Evolutionary conservation across 92 coral and sea anemone species (phyloP), one percentile per base, ranked within the genome.

Genomic region (Parazoanthus swiftii): DNA sequence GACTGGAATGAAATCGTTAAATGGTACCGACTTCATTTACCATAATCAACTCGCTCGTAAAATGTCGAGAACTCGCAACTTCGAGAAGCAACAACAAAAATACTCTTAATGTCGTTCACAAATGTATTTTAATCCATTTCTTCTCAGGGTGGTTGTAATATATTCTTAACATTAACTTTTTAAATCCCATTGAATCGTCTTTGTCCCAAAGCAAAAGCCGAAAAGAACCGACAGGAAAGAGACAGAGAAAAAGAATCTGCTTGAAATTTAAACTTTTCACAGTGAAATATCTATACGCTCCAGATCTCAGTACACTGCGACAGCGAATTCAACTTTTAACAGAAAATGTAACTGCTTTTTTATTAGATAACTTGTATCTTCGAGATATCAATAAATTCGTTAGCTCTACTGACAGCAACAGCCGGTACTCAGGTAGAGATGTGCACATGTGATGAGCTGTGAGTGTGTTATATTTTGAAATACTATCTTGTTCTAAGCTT

Each of bases 21-120:
- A 66, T 59, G 9, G 14, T 38, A 44, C 79, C 87, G 77, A 70
- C 77, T 83, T 84, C 68, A 84, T 84, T 71, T 71, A 56, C n/a
- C 33, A 16, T 84, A 71, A 84, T 71, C 74, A 50, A 65, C 43
- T 67, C 38, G 36, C n/a, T 83, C 65, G 67, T 44, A 84, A 84
- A 73, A 37, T 25, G 38, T 48, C 38, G 8, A 18, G 66, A 82
- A 66, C 56, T 82, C 51, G 42, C 43, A 37, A 81, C 43, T 58
- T 3, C 68, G 25, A 71, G n/a, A 84, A 20, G 8, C 67, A 36
- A 54, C 37, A 70, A 44, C 38, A 68, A 70, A 43, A 20, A 29
- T 21, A 25, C 51, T 46, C 38, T 29, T 51, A 44, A 46, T 3
- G 29, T 66, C 23, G 54, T 39, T 42, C 21, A 23, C 56, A 70